Percentiles rank a stretch among this genome's conserved stretches.
These are phyloP conservation scores for Drosophila ochracea DNA, from an alignment of 2,888 invertebrate species.

Conservation along the genomic window DNA sequence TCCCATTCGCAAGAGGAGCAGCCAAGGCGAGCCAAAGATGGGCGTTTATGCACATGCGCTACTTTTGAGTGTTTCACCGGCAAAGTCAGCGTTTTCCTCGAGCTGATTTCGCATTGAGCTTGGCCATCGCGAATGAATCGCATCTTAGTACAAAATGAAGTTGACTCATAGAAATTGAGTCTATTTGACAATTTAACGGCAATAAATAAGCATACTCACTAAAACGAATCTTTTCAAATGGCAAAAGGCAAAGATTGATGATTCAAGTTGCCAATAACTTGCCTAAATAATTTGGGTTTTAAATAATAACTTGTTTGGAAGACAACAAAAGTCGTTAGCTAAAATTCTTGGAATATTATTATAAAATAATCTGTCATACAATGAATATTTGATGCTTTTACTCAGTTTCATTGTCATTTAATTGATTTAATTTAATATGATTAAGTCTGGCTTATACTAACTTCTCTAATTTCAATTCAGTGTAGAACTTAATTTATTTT, in stretches of 20 bases:
- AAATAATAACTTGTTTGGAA: neutral
- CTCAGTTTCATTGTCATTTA: neutral
- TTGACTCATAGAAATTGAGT: slow-evolving; percentile 57
- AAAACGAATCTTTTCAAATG: neutral
- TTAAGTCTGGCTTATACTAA: neutral
- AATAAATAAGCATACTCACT: slow-evolving; percentile 36
- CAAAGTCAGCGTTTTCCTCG: slow-evolving; percentile 22
- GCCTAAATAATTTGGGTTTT: slow-evolving; percentile 15
- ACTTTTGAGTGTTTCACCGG: slow-evolving; percentile 7
- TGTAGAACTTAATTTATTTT: neutral
- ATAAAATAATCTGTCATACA: neutral
- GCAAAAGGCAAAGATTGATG: slow-evolving; percentile 1
- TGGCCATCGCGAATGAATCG: slow-evolving; percentile 11
- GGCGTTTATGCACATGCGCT: slow-evolving; percentile 83
- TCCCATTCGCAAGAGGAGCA: slow-evolving; percentile 54
- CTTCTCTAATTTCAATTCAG: neutral
- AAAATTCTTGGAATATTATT: neutral
- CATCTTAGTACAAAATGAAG: slow-evolving; percentile 43
- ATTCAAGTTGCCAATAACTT: slow-evolving; percentile 9
- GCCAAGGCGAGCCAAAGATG: slow-evolving; percentile 45
- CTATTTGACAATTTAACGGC: slow-evolving; percentile 53
- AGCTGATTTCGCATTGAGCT: slow-evolving; percentile 15
- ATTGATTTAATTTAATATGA: neutral
- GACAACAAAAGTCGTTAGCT: neutral
- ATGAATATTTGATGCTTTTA: rapidly evolving